phyloP scores from a whole-genome alignment of 2,797 vertebrate species.

The Esox masquinongy region DNA sequence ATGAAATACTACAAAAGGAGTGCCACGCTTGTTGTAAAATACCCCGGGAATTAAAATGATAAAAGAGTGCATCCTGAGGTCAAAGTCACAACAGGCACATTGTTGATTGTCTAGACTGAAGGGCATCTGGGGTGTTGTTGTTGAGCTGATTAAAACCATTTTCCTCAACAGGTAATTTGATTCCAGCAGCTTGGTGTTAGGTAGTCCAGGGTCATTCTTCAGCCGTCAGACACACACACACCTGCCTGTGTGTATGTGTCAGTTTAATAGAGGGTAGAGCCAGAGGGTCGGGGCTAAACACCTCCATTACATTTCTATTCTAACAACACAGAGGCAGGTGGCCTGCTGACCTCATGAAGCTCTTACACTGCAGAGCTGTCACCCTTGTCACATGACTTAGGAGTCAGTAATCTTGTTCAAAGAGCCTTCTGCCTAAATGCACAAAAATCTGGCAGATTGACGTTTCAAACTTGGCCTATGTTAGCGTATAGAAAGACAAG shows the following conservation, averaged over 20 bases:
- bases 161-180: slow-evolving; percentile 65
- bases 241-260: background rate
- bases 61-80: background rate
- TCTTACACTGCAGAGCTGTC: slow-evolving; percentile 17
- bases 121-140: slow-evolving; percentile 29
- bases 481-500: no score
- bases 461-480: no score
- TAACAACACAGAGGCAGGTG: slow-evolving; percentile 57
- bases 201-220: slow-evolving; percentile 56
- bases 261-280: slow-evolving; percentile 63
- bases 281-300: slow-evolving; percentile 58
- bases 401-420: slow-evolving; percentile 19
- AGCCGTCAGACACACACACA: slow-evolving; percentile 40
- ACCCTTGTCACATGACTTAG: slow-evolving; percentile 49
- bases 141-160: slow-evolving; percentile 57
- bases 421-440: no score
- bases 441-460: no score
- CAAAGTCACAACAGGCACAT: background rate
- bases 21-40: no score
- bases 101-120: background rate
- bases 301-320: slow-evolving; percentile 62
- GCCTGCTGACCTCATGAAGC: slow-evolving; percentile 59
- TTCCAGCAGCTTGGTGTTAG: slow-evolving; percentile 57
- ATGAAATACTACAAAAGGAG: no score
- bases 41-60: background rate